phyloP scores from a whole-genome alignment of 2,797 vertebrate genomes.

The Halcyon smyrnensis region DNA sequence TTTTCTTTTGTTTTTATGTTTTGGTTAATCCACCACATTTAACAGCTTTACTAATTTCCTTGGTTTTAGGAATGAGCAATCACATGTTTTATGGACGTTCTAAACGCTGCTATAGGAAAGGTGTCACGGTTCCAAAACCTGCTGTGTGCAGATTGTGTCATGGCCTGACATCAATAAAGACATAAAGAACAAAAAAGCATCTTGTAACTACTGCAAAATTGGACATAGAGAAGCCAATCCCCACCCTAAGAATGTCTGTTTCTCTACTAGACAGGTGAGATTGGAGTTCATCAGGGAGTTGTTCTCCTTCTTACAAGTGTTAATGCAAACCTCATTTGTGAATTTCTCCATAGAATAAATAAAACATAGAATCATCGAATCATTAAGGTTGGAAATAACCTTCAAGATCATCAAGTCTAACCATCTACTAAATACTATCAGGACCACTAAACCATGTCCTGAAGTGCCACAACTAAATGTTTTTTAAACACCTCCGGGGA shows the following conservation, averaged over 20 bases:
- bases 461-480: no score
- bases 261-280: background rate
- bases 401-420: no score
- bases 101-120: slow-evolving; percentile 44
- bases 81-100: slow-evolving; percentile 30
- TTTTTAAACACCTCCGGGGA: no score
- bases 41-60: slow-evolving; percentile 50
- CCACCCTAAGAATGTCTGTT: background rate
- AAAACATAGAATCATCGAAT: background rate
- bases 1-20: slow-evolving; percentile 33
- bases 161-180: slow-evolving; percentile 60
- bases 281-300: background rate
- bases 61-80: background rate
- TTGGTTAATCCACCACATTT: slow-evolving; percentile 48
- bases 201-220: background rate
- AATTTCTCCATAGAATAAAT: background rate
- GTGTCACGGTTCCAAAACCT: slow-evolving; percentile 45
- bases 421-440: no score
- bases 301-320: background rate
- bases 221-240: background rate
- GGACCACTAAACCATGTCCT: no score
- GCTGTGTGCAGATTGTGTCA: slow-evolving; percentile 29
- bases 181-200: slow-evolving; percentile 57
- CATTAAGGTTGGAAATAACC: no score
- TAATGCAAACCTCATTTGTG: background rate